Evolutionary conservation across 2,113 vertebrate species (phyloP).

Genomic region (Apteryx owenii): DNA sequence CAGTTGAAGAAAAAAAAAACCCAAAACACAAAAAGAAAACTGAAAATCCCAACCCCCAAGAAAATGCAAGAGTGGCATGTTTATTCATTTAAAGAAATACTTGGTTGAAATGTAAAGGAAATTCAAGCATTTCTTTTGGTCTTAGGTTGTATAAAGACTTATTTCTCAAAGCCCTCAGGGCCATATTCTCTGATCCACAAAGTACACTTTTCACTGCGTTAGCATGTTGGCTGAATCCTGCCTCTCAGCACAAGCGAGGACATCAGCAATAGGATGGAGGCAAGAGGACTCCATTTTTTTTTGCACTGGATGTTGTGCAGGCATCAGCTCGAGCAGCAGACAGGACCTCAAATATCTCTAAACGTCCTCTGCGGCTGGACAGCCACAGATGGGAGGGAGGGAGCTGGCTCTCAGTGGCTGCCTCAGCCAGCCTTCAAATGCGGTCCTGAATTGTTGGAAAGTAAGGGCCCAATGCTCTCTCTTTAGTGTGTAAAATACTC

Average conservation of each 20-base stretch:
- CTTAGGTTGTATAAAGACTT: background rate
- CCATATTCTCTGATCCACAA: background rate
- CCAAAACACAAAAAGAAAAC: background rate
- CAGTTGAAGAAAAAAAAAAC: background rate
- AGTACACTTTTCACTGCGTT: background rate
- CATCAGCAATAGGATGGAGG: background rate
- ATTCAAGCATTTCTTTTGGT: background rate
- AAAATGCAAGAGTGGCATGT: background rate
- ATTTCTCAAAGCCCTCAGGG: background rate
- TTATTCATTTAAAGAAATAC: constrained; percentile 18
- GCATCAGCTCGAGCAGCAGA: background rate
- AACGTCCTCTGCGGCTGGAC: background rate
- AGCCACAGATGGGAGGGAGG: accelerated
- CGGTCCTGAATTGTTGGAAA: accelerated
- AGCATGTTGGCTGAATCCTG: background rate
- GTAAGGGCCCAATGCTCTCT: background rate
- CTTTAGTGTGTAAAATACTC: background rate
- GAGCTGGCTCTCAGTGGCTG: background rate
- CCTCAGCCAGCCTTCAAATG: background rate
- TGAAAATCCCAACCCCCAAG: background rate
- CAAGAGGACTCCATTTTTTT: background rate
- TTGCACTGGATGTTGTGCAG: background rate
- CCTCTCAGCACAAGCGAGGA: background rate
- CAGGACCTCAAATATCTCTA: background rate
- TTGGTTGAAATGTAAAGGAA: constrained; percentile 43